Percentiles rank a stretch among this genome's conserved stretches.
phyloP scores from a whole-genome alignment of 1,140 invertebrate genomes.

The Zophobas atratus region DNA sequence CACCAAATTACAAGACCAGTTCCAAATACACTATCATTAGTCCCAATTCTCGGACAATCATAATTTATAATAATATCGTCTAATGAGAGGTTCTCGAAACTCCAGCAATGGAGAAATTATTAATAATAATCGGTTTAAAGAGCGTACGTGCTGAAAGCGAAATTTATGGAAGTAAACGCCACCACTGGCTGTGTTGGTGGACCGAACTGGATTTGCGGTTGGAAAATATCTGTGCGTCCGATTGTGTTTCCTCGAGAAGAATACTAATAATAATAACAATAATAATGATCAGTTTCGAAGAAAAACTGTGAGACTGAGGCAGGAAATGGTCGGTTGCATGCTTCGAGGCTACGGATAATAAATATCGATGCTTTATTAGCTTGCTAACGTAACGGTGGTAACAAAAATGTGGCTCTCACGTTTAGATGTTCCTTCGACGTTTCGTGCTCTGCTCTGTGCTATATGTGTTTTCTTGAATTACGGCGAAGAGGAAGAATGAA shows the following conservation, averaged over 20 bases:
- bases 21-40: slow-evolving; percentile 8
- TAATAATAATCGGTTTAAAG: slow-evolving; percentile 34
- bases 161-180: slow-evolving; percentile 15
- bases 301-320: slow-evolving; percentile 20
- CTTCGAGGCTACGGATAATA: slow-evolving; percentile 20
- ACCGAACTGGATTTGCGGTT: slow-evolving; percentile 2
- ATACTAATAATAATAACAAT: slow-evolving; percentile 5
- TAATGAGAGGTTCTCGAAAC: slow-evolving; percentile 5
- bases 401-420: slow-evolving; percentile 12
- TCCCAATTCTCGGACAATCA: slow-evolving; percentile 11
- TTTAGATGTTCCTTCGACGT: neutral
- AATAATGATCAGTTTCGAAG: neutral
- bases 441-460: neutral
- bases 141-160: slow-evolving; percentile 18
- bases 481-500: no score
- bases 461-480: no score
- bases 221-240: neutral
- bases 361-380: slow-evolving; percentile 19
- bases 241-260: slow-evolving; percentile 4
- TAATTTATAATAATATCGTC: slow-evolving; percentile 26
- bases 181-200: neutral
- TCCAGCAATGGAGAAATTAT: slow-evolving; percentile 18
- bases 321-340: slow-evolving; percentile 32
- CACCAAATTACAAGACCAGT: slow-evolving; percentile 8
- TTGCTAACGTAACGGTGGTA: slow-evolving; percentile 1